Evolutionary conservation across 92 coral and sea anemone genomes (phyloP), one percentile per base, ranked within the genome.

Genomic region (Phenganax stokvisi): DNA sequence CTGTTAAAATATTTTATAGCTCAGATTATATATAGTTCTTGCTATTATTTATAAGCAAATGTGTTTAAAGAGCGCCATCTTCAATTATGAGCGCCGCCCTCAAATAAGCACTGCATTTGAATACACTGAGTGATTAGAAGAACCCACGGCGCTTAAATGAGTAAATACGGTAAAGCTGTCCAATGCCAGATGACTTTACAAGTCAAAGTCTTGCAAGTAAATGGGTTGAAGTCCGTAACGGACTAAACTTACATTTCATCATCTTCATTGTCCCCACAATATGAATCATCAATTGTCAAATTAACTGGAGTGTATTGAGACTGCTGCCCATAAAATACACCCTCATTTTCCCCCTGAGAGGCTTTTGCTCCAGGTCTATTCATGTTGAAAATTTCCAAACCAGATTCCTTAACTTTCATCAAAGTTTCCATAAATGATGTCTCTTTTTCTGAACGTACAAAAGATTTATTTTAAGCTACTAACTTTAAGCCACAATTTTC

Each of bases 401-500:
- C 72, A 61, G 70, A 58, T 30, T 78, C 55, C 54, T 61, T 78
- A 8, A 78, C 29, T 47, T 61, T 78, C 58, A 58, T 47, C 12
- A 62, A 55, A 2, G 70, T 51, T 7, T 56, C 81, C 68, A 28
- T 76, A 3, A 78, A 53, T 10, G 82, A 78, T 47, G 71, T 57
- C 28, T 78, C 72, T 64, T 78, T 78, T 47, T 78, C 82, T 78
- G 37, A 28, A 52, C 5, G 47, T 37, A 37, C 5, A 1, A 37
- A 5, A 37, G 5, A 37, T 37, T 37, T 5, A 37, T 37, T 5
- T 37, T 37, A 37, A 37, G 20, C 9, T 12, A 71, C 90, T 29
- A 81, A 87, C 90, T 87, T 87, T 20, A 20, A 20, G 25, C 25
- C 25, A 20, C 25, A 20, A 20, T 20, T 20, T 20, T 20, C 25